These are phyloP conservation scores for Diabrotica balteata DNA, from an alignment of 2,888 invertebrate genomes.

Conservation along the genomic window DNA sequence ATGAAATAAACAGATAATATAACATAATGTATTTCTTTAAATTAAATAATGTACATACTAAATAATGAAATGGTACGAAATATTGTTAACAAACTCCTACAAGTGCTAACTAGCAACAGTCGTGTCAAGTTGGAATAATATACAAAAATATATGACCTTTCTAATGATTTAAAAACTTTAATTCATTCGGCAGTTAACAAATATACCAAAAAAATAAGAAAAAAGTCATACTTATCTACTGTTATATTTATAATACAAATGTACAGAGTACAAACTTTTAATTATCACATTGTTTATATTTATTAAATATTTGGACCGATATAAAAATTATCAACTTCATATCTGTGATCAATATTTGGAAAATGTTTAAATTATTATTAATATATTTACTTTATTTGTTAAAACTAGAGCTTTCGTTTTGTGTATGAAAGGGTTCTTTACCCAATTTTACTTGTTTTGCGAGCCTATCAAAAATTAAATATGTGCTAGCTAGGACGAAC, in stretches of 20 bases:
- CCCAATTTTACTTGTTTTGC: too few relatives aligned
- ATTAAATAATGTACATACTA: slow-evolving; percentile 21
- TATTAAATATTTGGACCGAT: slow-evolving; percentile 23
- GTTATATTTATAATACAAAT: slow-evolving; percentile 47
- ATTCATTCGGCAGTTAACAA: slow-evolving; percentile 35
- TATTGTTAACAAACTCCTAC: slow-evolving; percentile 39
- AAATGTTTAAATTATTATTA: slow-evolving; percentile 9
- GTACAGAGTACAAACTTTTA: slow-evolving; percentile 45
- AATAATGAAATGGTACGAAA: slow-evolving; percentile 17
- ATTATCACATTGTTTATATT: slow-evolving; percentile 47
- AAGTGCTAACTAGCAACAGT: slow-evolving; percentile 43
- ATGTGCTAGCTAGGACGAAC: too few relatives aligned
- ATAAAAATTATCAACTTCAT: background rate
- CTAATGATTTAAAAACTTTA: slow-evolving; percentile 32
- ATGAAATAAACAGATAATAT: slow-evolving; percentile 10
- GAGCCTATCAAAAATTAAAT: too few relatives aligned
- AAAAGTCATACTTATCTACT: slow-evolving; percentile 44
- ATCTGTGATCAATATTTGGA: slow-evolving; percentile 12
- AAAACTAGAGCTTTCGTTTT: too few relatives aligned
- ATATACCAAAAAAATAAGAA: slow-evolving; percentile 33
- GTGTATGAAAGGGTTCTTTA: too few relatives aligned
- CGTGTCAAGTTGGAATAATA: slow-evolving; percentile 35
- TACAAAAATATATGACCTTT: slow-evolving; percentile 41
- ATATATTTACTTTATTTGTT: too few relatives aligned
- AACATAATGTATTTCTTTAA: slow-evolving; percentile 15